Evolutionary conservation across 2,113 vertebrate species (phyloP).

Genomic region (Glaucomys volans): DNA sequence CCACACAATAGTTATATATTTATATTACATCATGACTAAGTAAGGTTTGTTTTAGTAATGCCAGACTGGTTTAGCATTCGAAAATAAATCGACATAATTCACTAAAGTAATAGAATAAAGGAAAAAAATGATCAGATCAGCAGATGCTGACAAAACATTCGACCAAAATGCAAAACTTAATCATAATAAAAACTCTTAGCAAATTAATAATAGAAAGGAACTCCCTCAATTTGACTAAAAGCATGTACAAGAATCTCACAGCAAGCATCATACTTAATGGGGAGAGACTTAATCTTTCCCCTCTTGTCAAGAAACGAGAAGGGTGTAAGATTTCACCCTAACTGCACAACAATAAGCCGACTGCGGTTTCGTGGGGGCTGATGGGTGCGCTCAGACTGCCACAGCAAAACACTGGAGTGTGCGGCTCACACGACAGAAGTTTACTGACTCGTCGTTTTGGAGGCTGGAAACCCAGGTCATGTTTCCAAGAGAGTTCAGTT

Average conservation of each 20-base stretch:
- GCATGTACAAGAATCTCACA: conserved; percentile 22
- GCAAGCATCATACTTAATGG: not conserved
- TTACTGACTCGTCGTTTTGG: not conserved
- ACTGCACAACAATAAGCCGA: not conserved
- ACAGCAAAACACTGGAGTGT: not conserved
- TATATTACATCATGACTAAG: not conserved
- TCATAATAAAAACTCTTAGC: conserved; percentile 46
- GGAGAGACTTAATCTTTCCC: not conserved
- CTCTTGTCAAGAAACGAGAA: conserved; percentile 19
- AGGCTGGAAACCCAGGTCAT: not conserved
- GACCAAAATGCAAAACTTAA: conserved; percentile 7
- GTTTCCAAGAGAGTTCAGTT: not conserved
- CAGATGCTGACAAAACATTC: conserved; percentile 47
- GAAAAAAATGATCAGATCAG: conserved; percentile 21
- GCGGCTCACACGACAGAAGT: not conserved
- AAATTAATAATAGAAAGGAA: conserved; percentile 52
- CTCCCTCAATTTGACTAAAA: conserved; percentile 52
- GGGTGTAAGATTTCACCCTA: not conserved
- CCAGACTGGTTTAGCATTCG: conserved; percentile 31
- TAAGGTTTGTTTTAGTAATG: not conserved
- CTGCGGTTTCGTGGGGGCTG: not conserved
- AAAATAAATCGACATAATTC: conserved; percentile 56
- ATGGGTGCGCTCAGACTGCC: not conserved
- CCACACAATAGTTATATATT: not conserved
- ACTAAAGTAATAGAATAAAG: conserved; percentile 42